phyloP scores from a whole-genome alignment of 2,797 vertebrate genomes.

The Argyrosomus regius region DNA sequence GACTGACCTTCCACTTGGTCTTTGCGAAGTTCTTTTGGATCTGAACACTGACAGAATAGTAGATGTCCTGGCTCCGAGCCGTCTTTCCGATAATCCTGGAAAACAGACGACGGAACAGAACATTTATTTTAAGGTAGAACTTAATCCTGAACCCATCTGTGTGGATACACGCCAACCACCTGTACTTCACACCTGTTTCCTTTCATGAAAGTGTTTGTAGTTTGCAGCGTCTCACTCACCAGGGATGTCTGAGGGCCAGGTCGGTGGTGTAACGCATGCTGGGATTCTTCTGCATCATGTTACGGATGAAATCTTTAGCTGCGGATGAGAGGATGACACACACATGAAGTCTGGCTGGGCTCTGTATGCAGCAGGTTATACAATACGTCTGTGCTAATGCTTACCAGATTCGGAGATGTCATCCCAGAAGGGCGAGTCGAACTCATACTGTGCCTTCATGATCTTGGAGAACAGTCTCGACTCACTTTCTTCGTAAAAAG shows the following conservation, averaged over 20 bases:
- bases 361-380: neutral
- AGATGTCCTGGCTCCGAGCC: conserved; percentile 94
- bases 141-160: conserved; percentile 10
- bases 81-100: conserved; percentile 96
- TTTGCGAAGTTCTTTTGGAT: conserved; percentile 99
- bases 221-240: conserved; percentile 84
- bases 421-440: conserved; percentile 98
- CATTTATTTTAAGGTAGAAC: conserved; percentile 36
- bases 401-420: conserved; percentile 97
- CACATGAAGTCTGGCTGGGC: neutral
- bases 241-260: conserved; percentile 93
- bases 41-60: conserved; percentile 95
- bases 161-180: neutral
- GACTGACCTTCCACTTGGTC: conserved; percentile 97
- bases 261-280: conserved; percentile 90
- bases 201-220: neutral
- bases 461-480: conserved; percentile 96
- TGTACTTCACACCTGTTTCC: neutral
- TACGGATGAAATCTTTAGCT: conserved; percentile 97
- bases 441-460: conserved; percentile 97
- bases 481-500: conserved; percentile 97
- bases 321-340: conserved; percentile 33
- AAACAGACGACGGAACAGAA: conserved; percentile 28
- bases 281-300: conserved; percentile 95
- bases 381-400: accelerated